These are phyloP conservation scores for Castor canadensis DNA, from an alignment of 2,113 vertebrate species.

Conservation along the genomic window DNA sequence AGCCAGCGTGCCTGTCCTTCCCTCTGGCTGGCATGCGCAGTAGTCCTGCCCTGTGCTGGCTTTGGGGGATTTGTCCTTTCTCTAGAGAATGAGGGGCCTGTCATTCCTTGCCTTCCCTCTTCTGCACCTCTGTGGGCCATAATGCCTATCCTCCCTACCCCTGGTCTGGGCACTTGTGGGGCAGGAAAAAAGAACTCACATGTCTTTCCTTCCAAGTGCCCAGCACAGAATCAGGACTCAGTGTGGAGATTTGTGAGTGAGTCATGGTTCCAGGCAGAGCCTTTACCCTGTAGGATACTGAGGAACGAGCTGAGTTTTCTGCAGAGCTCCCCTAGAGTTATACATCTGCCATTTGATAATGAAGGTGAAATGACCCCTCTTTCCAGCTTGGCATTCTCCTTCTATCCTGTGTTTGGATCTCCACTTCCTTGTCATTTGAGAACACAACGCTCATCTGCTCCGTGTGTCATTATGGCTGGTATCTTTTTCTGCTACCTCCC, in stretches of 20 bases:
- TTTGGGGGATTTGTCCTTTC: not conserved
- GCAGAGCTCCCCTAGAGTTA: accelerated
- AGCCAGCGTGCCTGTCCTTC: conserved; percentile 13
- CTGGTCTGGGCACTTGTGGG: not conserved
- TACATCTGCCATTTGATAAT: accelerated
- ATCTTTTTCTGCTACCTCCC: not conserved
- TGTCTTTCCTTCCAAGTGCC: not conserved
- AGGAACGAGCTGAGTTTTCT: not conserved
- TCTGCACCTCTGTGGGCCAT: accelerated
- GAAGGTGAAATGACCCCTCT: not conserved
- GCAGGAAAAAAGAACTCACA: not conserved
- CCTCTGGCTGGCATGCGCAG: not conserved
- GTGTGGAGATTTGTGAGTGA: not conserved
- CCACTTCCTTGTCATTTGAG: not conserved
- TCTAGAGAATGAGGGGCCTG: not conserved
- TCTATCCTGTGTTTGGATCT: accelerated
- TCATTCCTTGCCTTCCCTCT: too few species aligned
- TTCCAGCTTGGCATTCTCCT: not conserved
- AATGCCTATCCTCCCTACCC: not conserved
- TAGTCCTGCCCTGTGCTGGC: not conserved
- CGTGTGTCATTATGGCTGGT: accelerated
- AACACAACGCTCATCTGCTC: not conserved
- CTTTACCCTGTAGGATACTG: not conserved
- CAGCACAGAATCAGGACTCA: not conserved
- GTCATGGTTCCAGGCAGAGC: accelerated